Base-by-base conservation (phyloP, 2,888 invertebrate species). In the Drosophila quinaria region DNA sequence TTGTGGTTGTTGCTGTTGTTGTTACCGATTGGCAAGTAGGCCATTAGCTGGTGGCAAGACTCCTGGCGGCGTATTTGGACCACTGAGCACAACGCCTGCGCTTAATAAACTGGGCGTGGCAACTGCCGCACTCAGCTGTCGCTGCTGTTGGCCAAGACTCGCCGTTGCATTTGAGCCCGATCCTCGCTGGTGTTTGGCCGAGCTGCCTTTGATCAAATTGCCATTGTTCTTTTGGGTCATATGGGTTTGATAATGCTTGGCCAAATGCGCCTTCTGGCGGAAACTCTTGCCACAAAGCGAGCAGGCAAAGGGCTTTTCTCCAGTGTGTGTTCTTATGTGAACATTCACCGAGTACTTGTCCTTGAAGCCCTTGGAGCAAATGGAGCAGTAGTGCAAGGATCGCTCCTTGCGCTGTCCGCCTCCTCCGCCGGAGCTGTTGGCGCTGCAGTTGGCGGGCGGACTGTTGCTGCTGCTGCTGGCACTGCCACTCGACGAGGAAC, bases 271-370 rank as follows among this genome's bases (percentile, higher is more conserved):
- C 91, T 98, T 98, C 92, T 98, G 97, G 52, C 97, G 94, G 93
- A 98, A 98, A 90, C 97, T 97, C 92, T 97, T 98, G 75, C 97
- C 97, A 92, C 99, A 99, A 64, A 98, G 94, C 17, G 96, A 96
- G 92, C 99, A 99, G 37, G 97, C 95, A 93, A 99, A 99, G 0
- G 99, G 99, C 91, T 99, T 99, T 93, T 99, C 99, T 0, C 98
- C 99, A 1, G 99, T 99, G 92, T 99, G 99, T 29, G 99, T 99
- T 84, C 99, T 94, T 82, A 99, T 97, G 93, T 99, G 99, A 50
- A 99, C 99, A 92, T 99, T 99, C 62, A 99, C 98, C 71, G 98
- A 97, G 94, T 99, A 99, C 92, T 98, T 98, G 93, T 98, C 98
- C 93, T 98, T 98, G 93, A 98, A 98, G 4, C 97, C 97, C 92